Evolutionary conservation across 2,888 invertebrate species (phyloP).

Genomic region (Eudasyphora cyanicolor): DNA sequence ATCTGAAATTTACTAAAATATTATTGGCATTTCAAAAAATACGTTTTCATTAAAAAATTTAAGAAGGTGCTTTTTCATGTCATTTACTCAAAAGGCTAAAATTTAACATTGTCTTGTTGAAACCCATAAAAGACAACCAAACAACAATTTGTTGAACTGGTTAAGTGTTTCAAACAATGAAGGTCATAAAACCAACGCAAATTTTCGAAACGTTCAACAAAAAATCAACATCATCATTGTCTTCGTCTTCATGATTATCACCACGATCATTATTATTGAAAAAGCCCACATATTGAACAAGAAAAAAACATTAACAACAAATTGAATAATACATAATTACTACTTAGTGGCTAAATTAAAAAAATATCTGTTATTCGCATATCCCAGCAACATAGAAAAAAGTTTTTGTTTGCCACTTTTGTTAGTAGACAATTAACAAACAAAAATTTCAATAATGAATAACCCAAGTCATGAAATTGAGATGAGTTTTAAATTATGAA

Average conservation of each 20-base stretch:
- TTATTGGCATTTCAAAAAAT: neutral
- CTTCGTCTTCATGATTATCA: too few species aligned
- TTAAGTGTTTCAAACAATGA: constrained; percentile 51
- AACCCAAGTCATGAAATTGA: too few species aligned
- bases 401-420: neutral
- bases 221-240: constrained; percentile 37
- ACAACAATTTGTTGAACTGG: constrained; percentile 26
- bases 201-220: constrained; percentile 25
- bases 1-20: neutral
- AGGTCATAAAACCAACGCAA: constrained; percentile 63
- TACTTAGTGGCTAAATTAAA: constrained; percentile 19
- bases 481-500: too few species aligned
- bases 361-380: too few species aligned
- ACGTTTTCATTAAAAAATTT: neutral
- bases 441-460: too few species aligned
- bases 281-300: constrained; percentile 45
- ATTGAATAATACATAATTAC: constrained; percentile 41
- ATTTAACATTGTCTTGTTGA: neutral
- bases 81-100: constrained; percentile 23
- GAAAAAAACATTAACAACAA: constrained; percentile 3
- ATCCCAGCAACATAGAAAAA: neutral
- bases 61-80: neutral
- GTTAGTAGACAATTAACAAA: too few species aligned
- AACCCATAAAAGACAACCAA: neutral
- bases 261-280: neutral